Percentiles rank a stretch among this genome's conserved stretches.
Evolutionary conservation across 2,797 vertebrate species (phyloP).

Genomic region (Podarcis siculus): DNA sequence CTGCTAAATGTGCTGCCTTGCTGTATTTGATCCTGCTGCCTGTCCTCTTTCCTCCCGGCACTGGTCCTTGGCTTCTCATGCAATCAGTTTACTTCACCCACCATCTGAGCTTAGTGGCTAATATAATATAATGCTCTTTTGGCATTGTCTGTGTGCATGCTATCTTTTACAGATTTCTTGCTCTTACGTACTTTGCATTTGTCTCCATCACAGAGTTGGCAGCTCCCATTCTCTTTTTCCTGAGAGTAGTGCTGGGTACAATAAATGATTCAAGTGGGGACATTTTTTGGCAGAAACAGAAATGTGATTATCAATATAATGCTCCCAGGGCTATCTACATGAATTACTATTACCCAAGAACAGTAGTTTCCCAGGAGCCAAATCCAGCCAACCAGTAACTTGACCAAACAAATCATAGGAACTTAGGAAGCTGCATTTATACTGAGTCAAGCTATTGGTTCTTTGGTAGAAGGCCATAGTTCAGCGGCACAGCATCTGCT

Average conservation of each 20-base stretch:
- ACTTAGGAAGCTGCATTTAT: neutral
- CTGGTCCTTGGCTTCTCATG: constrained; percentile 3
- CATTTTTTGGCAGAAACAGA: neutral
- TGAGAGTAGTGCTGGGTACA: neutral
- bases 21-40: constrained; percentile 9
- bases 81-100: constrained; percentile 12
- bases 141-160: neutral
- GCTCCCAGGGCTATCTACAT: neutral
- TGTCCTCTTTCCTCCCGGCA: neutral
- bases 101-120: neutral
- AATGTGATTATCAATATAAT: neutral
- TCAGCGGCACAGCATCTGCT: too few relatives aligned
- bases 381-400: neutral
- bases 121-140: neutral
- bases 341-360: neutral
- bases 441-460: neutral
- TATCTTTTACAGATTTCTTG: neutral
- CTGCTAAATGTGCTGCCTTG: neutral
- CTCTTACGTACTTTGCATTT: neutral
- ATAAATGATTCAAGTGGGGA: neutral
- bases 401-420: neutral
- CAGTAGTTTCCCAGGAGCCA: neutral
- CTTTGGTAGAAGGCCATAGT: too few relatives aligned
- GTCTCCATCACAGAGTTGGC: neutral
- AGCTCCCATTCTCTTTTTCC: neutral